Percentiles rank a stretch among this genome's conserved stretches.
These are phyloP conservation scores for Lepidochitona cinerea DNA, from an alignment of 2,888 invertebrate genomes.

Conservation along the genomic window DNA sequence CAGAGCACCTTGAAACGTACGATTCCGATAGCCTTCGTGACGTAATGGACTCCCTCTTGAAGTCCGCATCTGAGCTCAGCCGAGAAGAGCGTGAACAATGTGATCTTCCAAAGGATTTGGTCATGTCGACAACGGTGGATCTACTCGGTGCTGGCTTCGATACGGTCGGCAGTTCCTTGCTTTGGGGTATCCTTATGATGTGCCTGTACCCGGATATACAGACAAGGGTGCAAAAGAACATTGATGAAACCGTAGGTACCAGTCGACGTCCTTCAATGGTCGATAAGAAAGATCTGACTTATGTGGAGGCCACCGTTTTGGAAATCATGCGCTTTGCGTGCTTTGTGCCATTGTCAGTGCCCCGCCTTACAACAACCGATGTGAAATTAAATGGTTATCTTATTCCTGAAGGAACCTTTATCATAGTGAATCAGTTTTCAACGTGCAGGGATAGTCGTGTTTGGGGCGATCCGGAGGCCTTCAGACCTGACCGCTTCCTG, in stretches of 20 bases:
- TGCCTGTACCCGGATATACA: background rate
- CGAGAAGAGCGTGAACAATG: background rate
- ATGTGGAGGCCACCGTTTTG: background rate
- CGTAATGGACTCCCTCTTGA: background rate
- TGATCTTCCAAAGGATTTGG: background rate
- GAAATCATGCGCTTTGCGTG: background rate
- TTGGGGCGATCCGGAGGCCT: constrained; percentile 3
- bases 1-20: background rate
- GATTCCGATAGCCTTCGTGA: background rate
- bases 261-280: background rate
- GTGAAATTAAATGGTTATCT: background rate
- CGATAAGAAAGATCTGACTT: background rate
- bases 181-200: background rate
- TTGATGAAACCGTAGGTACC: background rate
- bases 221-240: background rate
- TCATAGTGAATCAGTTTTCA: background rate
- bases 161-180: background rate
- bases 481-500: background rate
- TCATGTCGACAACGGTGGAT: background rate
- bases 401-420: background rate
- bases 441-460: background rate
- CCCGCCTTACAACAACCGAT: background rate
- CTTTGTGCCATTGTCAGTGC: background rate
- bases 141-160: background rate
- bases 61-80: background rate